Percentiles rank a stretch among this genome's conserved stretches.
These are phyloP conservation scores for Actias luna DNA, from an alignment of 2,888 invertebrate species.

Conservation along the genomic window DNA sequence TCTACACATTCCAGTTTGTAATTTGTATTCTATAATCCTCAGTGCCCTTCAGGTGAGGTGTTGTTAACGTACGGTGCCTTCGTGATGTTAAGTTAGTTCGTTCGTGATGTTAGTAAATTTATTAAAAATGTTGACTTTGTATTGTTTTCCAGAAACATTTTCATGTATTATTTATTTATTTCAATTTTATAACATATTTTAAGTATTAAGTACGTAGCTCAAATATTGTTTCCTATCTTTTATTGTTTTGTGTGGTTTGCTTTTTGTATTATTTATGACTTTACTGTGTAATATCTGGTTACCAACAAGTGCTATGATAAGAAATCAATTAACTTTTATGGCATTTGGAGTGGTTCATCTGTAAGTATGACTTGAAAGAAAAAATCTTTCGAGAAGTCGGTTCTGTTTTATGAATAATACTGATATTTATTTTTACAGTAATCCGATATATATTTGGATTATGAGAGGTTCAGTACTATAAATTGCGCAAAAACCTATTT, in stretches of 20 bases:
- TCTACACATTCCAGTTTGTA: slow-evolving; percentile 71
- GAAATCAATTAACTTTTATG: too few species aligned
- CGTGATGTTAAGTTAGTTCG: slow-evolving; percentile 22
- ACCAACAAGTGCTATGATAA: too few species aligned
- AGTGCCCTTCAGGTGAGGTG: slow-evolving; percentile 44
- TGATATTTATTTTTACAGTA: neutral
- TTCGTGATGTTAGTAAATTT: slow-evolving; percentile 10
- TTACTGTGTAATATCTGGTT: too few species aligned
- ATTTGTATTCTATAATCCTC: slow-evolving; percentile 39
- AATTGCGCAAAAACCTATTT: slow-evolving; percentile 27
- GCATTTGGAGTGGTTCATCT: too few species aligned
- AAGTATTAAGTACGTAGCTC: neutral
- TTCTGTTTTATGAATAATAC: too few species aligned
- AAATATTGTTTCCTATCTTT: neutral
- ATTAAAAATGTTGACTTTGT: neutral
- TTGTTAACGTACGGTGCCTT: slow-evolving; percentile 34
- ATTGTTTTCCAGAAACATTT: neutral
- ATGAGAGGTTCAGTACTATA: slow-evolving; percentile 29
- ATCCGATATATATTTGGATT: slow-evolving; percentile 20
- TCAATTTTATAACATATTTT: neutral
- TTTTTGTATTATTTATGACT: too few species aligned
- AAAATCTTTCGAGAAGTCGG: too few species aligned
- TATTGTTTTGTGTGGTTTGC: neutral
- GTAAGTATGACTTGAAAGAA: too few species aligned
- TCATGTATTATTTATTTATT: neutral